These are phyloP conservation scores for Neotoma lepida DNA, from an alignment of 2,113 vertebrate genomes.

Conservation along the genomic window DNA sequence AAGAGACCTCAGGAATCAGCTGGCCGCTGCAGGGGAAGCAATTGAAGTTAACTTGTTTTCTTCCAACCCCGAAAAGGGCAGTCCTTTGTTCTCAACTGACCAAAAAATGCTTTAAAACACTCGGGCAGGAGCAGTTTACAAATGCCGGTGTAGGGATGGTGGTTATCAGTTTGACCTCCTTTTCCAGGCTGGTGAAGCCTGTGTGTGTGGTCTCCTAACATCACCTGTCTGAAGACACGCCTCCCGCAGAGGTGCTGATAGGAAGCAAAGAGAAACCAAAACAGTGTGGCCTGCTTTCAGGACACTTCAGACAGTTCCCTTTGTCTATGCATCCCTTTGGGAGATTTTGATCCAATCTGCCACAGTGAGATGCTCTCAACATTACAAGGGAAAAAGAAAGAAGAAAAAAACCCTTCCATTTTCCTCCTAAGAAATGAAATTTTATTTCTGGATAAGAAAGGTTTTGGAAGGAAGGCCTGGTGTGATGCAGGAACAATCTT, in stretches of 20 bases:
- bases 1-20: conserved; percentile 1
- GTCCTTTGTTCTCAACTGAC: conserved; percentile 49
- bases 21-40: background rate
- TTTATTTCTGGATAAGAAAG: conserved; percentile 65
- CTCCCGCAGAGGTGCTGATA: conserved; percentile 24
- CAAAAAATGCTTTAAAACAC: conserved; percentile 51
- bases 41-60: conserved; percentile 61
- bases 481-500: background rate
- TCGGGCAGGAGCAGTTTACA: background rate
- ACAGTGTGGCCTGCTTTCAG: conserved; percentile 47
- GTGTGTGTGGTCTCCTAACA: background rate
- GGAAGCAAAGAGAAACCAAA: background rate
- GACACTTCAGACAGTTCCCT: conserved; percentile 44
- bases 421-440: conserved; percentile 64
- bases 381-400: background rate
- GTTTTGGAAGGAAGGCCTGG: conserved; percentile 44
- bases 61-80: conserved; percentile 12
- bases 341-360: conserved; percentile 63
- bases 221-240: background rate
- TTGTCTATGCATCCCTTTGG: background rate
- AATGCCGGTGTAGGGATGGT: background rate
- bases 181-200: conserved; percentile 17
- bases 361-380: conserved; percentile 46
- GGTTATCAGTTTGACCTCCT: conserved; percentile 4
- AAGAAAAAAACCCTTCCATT: background rate